These are phyloP conservation scores for Phyllostomus discolor DNA, from an alignment of 2,113 vertebrate species.

Conservation along the genomic window DNA sequence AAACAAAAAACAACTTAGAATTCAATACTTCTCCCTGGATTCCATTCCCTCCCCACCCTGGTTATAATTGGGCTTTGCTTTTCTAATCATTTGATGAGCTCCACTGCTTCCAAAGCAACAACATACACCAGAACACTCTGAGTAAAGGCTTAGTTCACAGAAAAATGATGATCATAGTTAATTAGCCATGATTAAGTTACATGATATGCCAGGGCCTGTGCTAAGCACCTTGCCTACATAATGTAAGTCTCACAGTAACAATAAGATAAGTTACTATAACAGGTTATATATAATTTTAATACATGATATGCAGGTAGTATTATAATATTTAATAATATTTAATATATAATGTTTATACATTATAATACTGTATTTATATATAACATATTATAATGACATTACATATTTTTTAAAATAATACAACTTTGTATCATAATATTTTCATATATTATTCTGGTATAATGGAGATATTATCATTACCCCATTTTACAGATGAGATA, in stretches of 20 bases:
- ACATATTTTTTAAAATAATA: background rate
- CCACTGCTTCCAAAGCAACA: slow-evolving; percentile 16
- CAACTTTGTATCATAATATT: background rate
- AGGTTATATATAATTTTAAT: background rate
- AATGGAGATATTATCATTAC: background rate
- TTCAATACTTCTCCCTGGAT: background rate
- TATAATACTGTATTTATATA: background rate
- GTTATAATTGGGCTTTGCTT: slow-evolving; percentile 17
- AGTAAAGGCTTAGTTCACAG: background rate
- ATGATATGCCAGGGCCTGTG: background rate
- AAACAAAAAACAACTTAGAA: background rate
- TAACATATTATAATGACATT: background rate
- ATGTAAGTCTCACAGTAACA: background rate
- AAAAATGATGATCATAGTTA: background rate
- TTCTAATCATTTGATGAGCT: slow-evolving; percentile 16
- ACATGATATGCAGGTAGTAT: background rate
- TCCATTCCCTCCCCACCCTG: background rate
- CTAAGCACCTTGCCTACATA: background rate
- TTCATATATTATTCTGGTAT: background rate
- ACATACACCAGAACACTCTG: background rate
- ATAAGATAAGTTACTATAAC: background rate
- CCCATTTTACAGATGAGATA: background rate
- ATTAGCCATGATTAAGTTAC: background rate
- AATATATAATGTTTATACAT: background rate
- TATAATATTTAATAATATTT: background rate